phyloP scores from a whole-genome alignment of 2,888 invertebrate genomes.

The Xylota sylvarum region DNA sequence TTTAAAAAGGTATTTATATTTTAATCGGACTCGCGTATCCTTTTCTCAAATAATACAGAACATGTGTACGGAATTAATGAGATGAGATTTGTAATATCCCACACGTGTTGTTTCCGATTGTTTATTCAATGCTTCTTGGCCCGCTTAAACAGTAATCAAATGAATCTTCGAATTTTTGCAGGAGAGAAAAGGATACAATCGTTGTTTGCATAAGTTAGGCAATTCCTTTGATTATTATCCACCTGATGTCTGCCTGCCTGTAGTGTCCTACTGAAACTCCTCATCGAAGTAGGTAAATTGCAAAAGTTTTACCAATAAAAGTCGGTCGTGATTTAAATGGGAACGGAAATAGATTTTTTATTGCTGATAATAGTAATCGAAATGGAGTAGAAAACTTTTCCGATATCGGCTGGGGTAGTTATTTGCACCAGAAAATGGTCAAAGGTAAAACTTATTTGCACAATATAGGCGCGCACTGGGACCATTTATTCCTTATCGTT shows the following conservation, averaged over 20 bases:
- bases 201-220: conserved; percentile 15
- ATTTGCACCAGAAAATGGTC: too few species aligned
- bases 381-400: conserved; percentile 18
- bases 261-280: background rate
- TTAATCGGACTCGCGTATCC: background rate
- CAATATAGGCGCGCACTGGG: too few species aligned
- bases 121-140: background rate
- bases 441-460: too few species aligned
- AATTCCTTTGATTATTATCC: conserved; percentile 19
- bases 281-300: conserved; percentile 4
- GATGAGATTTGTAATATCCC: conserved; percentile 7
- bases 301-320: conserved; percentile 42
- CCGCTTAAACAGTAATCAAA: conserved; percentile 29
- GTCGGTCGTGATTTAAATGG: conserved; percentile 30
- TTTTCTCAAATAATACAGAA: background rate
- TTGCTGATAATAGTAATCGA: conserved; percentile 27
- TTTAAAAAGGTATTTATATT: too few species aligned
- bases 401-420: background rate
- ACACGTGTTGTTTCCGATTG: conserved; percentile 19
- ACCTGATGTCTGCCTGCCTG: conserved; percentile 15
- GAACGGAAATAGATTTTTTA: conserved; percentile 17
- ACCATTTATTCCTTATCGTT: too few species aligned
- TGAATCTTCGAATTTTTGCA: background rate
- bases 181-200: background rate
- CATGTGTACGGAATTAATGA: conserved; percentile 30